phyloP scores from a whole-genome alignment of 1,140 invertebrate species.

The Latrodectus geometricus region DNA sequence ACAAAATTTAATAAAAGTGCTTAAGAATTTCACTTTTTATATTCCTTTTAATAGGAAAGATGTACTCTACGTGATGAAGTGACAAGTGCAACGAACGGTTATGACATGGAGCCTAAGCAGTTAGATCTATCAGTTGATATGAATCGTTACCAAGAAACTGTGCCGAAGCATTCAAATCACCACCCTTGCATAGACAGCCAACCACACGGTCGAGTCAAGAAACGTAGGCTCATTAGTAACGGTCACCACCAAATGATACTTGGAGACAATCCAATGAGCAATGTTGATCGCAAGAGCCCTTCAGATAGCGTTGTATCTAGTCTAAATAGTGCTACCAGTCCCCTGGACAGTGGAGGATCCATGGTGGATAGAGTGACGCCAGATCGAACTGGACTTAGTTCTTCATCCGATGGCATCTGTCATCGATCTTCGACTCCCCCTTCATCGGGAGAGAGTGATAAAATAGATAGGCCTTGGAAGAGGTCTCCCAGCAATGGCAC shows the following conservation, averaged over 20 bases:
- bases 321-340: slow-evolving; percentile 45
- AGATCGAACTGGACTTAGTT: slow-evolving; percentile 17
- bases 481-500: slow-evolving; percentile 24
- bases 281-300: slow-evolving; percentile 34
- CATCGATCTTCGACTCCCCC: slow-evolving; percentile 13
- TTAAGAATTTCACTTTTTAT: background rate
- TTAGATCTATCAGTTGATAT: slow-evolving; percentile 37
- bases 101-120: slow-evolving; percentile 42
- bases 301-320: slow-evolving; percentile 23
- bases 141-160: slow-evolving; percentile 21
- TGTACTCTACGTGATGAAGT: slow-evolving; percentile 18
- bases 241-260: background rate
- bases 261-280: background rate
- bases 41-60: slow-evolving; percentile 24
- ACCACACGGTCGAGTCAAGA: slow-evolving; percentile 19
- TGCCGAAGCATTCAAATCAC: slow-evolving; percentile 22
- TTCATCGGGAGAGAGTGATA: slow-evolving; percentile 23
- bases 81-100: background rate
- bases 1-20: too few species aligned
- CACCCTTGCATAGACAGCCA: slow-evolving; percentile 2
- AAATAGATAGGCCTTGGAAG: slow-evolving; percentile 61
- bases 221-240: slow-evolving; percentile 22
- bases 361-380: slow-evolving; percentile 42
- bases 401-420: slow-evolving; percentile 7
- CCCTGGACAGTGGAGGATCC: slow-evolving; percentile 11